These are phyloP conservation scores for Rutilus rutilus DNA, from an alignment of 2,113 vertebrate genomes.

Conservation along the genomic window DNA sequence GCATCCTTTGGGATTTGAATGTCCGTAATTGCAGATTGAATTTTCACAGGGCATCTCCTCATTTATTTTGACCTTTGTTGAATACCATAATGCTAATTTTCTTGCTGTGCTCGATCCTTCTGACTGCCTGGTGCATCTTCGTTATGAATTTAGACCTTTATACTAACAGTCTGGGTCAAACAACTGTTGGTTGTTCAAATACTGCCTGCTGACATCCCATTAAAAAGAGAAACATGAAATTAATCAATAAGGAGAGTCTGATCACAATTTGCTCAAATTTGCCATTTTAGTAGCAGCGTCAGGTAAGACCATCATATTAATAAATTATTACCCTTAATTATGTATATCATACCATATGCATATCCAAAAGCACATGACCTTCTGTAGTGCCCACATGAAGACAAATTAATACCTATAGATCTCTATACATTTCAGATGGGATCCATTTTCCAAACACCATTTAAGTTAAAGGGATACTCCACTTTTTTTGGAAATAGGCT, in stretches of 20 bases:
- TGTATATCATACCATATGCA: not conserved
- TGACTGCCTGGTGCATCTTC: not conserved
- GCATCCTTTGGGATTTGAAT: too few relatives aligned
- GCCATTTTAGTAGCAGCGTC: not conserved
- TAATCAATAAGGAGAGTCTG: not conserved
- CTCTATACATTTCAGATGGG: not conserved
- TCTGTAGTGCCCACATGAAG: not conserved
- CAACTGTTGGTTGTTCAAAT: not conserved
- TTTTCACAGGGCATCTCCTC: not conserved
- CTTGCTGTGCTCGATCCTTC: not conserved
- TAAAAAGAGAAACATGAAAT: not conserved
- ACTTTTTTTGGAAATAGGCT: too few relatives aligned
- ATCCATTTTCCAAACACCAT: not conserved
- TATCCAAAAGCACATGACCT: not conserved
- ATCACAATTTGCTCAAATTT: not conserved
- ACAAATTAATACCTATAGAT: not conserved
- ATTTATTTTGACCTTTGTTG: constrained; percentile 22
- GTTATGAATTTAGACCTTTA: constrained; percentile 18
- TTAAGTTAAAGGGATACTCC: too few relatives aligned
- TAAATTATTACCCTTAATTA: not conserved
- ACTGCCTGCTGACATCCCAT: not conserved
- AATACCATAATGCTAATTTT: constrained; percentile 8
- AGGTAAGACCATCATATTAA: not conserved
- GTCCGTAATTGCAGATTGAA: not conserved
- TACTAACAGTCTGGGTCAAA: constrained; percentile 7